Base-by-base conservation (phyloP, 1,140 invertebrate species). In the Diuraphis noxia region DNA sequence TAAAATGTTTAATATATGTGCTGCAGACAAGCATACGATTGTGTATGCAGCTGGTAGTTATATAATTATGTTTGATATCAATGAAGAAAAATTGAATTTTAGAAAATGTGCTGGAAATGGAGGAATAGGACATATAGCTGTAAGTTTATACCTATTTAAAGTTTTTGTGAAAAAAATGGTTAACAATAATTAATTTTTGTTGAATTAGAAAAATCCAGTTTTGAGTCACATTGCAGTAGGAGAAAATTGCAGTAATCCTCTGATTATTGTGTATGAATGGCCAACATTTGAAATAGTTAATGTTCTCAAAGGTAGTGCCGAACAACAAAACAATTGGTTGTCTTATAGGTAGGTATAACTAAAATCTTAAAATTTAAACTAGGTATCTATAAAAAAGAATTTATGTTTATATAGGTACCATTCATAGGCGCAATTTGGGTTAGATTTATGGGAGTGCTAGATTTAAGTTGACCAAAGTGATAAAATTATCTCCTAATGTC, bases 181-280 rank as follows among this genome's bases (percentile, higher is more conserved):
- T 41, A 77, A 89, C 46, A 40, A 34, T 25, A 52, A 91, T 94
- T 93, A 93, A 41, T 41, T 94, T 91, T 95, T 19, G 93, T 97
- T 56, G 1, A 87, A 82, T 41, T 21, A 85, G 91, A 92, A 92
- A 88, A 92, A 92, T 92, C 84, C 85, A 9, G 43, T 49, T 49
- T 49, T 38, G 81, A 94, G 95, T 92, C 96, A 97, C 92, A 96
- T 98, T 93, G 97, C 97, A 25, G 95, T 98, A n/a, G 97, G 95
- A 25, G 96, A 97, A 92, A 96, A 96, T 93, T 95, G 95, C n/a
- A 72, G 92, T 25, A 93, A 94, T 56, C 97, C 98, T 0, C 94
- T 96, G 43, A 97, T 98, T 92, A 95, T 97, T 40, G 95, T 98
- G 43, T 98, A 98, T 93, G 95, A 96, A 88, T 98, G 96, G 96